Conservation (phyloP, 2,113 vertebrate species). For the Dasyurus viverrinus region DNA sequence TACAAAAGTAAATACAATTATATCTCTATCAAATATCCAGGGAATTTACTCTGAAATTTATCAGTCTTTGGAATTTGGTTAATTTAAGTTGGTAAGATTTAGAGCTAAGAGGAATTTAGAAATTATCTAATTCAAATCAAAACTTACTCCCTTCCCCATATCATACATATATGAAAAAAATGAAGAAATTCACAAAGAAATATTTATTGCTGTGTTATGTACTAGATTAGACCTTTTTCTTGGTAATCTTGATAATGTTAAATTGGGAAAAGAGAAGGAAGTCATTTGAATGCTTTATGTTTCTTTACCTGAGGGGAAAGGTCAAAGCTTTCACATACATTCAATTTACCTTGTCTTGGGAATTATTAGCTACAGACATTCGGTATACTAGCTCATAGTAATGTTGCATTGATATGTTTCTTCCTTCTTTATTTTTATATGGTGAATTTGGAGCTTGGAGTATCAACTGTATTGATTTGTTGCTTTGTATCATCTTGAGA, state of each 20-base stretch:
- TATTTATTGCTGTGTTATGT: not conserved
- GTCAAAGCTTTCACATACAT: not conserved
- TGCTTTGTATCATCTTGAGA: conserved; percentile 67
- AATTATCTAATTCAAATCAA: not conserved
- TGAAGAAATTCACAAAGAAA: not conserved
- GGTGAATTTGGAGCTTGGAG: conserved; percentile 78
- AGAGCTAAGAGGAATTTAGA: not conserved
- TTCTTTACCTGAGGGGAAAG: not conserved
- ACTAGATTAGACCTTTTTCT: not conserved
- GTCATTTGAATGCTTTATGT: not conserved
- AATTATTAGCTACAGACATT: conserved; percentile 81
- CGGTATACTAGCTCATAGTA: conserved; percentile 81
- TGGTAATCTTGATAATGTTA: not conserved
- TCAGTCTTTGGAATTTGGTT: not conserved
- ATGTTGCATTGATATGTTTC: conserved; percentile 76
- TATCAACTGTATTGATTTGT: conserved; percentile 71
- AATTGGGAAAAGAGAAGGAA: not conserved
- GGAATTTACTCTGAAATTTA: not conserved
- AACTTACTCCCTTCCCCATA: not conserved
- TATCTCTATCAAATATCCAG: not conserved
- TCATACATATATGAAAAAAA: not conserved
- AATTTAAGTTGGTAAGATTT: not conserved
- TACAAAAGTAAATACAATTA: not conserved
- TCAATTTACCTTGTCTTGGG: conserved; percentile 76
- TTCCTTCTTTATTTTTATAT: conserved; percentile 74